Evolutionary conservation across 2,888 invertebrate species (phyloP).

Genomic region (Dasysyrphus tricinctus): DNA sequence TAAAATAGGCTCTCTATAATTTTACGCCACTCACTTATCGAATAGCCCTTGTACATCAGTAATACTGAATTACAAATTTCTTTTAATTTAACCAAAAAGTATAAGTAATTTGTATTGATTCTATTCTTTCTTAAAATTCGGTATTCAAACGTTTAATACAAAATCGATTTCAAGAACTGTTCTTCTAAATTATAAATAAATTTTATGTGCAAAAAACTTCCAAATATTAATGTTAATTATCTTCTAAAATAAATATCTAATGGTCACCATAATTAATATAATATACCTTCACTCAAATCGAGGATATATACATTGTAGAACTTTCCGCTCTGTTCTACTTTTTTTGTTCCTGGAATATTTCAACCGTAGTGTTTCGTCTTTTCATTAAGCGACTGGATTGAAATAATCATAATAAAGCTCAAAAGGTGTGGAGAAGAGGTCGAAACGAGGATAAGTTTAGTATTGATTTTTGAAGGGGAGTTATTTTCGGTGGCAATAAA

Average conservation of each 20-base stretch:
- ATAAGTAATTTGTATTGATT: too few relatives aligned
- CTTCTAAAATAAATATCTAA: neutral
- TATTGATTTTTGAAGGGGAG: constrained; percentile 65
- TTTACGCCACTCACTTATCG: too few relatives aligned
- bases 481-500: constrained; percentile 64
- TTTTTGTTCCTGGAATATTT: constrained; percentile 23
- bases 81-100: too few relatives aligned
- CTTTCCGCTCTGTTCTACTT: neutral
- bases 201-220: too few relatives aligned
- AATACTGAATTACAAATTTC: too few relatives aligned
- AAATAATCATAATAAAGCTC: constrained; percentile 60
- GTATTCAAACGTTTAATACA: too few relatives aligned
- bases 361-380: constrained; percentile 39
- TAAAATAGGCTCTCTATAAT: too few relatives aligned
- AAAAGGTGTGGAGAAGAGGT: constrained; percentile 29
- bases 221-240: too few relatives aligned
- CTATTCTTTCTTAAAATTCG: too few relatives aligned
- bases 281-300: neutral
- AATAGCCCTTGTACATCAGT: too few relatives aligned
- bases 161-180: too few relatives aligned
- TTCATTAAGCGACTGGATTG: constrained; percentile 65
- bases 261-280: constrained; percentile 10
- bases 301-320: constrained; percentile 3
- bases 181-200: too few relatives aligned
- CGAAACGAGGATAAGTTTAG: constrained; percentile 39